A percentile compares a stretch with the other conserved stretches of the same genome.
These are phyloP conservation scores for Ovis canadensis DNA, from an alignment of 2,113 vertebrate genomes.

Conservation along the genomic window DNA sequence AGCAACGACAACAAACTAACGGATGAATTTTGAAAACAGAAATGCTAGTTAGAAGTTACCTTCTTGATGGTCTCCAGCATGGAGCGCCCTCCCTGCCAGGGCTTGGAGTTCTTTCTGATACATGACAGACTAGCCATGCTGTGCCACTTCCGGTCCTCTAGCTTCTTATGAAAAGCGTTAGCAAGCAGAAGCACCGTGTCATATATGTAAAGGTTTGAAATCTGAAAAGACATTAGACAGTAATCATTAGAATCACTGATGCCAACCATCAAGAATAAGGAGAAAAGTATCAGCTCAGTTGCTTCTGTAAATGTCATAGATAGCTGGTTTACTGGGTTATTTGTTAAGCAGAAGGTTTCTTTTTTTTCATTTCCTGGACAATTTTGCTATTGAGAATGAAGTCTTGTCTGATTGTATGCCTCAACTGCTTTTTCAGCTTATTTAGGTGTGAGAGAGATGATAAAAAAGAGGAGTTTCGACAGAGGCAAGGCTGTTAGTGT, in stretches of 20 bases:
- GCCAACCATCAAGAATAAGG: not conserved
- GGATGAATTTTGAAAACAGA: not conserved
- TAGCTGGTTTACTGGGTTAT: not conserved
- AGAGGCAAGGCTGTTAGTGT: not conserved
- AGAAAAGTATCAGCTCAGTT: not conserved
- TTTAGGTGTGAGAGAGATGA: slow-evolving; percentile 33
- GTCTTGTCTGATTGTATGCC: slow-evolving; percentile 17
- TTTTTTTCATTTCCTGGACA: slow-evolving; percentile 8
- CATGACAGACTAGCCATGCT: slow-evolving; percentile 99
- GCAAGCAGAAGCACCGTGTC: slow-evolving; percentile 94
- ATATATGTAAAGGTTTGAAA: slow-evolving; percentile 97
- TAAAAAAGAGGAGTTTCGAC: not conserved
- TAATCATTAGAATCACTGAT: slow-evolving; percentile 1
- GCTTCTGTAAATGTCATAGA: not conserved
- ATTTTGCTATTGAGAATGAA: slow-evolving; percentile 33
- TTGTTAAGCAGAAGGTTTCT: not conserved
- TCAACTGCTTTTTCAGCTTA: slow-evolving; percentile 37
- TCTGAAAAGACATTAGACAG: slow-evolving; percentile 81
- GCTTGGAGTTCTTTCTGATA: slow-evolving; percentile 97
- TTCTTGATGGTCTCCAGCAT: slow-evolving; percentile 98
- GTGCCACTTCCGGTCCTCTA: slow-evolving; percentile 99
- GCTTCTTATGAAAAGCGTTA: slow-evolving; percentile 97
- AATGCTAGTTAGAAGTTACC: slow-evolving; percentile 76
- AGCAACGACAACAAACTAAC: not conserved
- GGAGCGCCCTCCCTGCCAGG: slow-evolving; percentile 97